phyloP scores from a whole-genome alignment of 2,888 invertebrate species.

The Cordilura impudica region DNA sequence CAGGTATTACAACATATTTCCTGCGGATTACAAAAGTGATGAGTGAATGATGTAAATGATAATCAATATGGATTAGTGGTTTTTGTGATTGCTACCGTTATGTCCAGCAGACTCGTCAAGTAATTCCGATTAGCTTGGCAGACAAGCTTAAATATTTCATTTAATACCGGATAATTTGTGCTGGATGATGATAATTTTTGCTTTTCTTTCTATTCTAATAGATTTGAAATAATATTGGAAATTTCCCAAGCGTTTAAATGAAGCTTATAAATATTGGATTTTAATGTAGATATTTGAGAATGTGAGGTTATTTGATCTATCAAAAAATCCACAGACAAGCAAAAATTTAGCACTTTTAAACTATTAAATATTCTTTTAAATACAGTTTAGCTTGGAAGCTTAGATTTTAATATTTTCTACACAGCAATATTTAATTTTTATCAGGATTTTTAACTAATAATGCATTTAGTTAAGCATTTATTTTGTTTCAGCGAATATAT shows the following conservation, averaged over 20 bases:
- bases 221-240: constrained; percentile 34
- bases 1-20: constrained; percentile 45
- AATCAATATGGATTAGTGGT: constrained; percentile 27
- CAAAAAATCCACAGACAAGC: too few relatives aligned
- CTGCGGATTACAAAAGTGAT: constrained; percentile 26
- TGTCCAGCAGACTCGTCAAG: not conserved
- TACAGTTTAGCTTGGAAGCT: too few relatives aligned
- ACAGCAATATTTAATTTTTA: too few relatives aligned
- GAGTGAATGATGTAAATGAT: constrained; percentile 31
- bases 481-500: too few relatives aligned
- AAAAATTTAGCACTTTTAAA: too few relatives aligned
- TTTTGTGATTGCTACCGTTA: constrained; percentile 46
- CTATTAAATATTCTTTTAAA: too few relatives aligned
- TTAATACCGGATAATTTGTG: constrained; percentile 39
- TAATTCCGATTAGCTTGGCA: constrained; percentile 23
- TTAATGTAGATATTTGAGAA: too few relatives aligned
- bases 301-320: too few relatives aligned
- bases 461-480: too few relatives aligned
- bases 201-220: not conserved
- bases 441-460: too few relatives aligned
- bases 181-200: not conserved
- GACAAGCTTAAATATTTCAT: constrained; percentile 4
- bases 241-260: constrained; percentile 5
- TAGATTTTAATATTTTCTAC: too few relatives aligned
- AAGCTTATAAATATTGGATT: too few relatives aligned